Conservation (phyloP, 2,797 vertebrate species). For the Cossypha heuglini region DNA sequence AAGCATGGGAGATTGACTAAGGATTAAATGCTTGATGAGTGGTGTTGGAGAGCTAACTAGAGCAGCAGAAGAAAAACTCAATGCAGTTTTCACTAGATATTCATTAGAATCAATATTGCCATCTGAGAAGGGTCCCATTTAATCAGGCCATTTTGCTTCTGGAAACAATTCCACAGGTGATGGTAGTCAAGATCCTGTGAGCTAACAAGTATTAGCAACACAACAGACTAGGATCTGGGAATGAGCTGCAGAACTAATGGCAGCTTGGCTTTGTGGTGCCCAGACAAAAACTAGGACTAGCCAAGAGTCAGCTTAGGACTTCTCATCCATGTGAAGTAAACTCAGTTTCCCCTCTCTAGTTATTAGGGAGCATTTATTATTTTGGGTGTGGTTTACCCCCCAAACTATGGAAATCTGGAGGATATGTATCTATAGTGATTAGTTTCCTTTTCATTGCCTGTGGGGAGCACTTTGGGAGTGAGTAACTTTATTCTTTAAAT, state of each 20-base stretch:
- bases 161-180: background rate
- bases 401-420: background rate
- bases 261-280: background rate
- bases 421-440: background rate
- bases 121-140: background rate
- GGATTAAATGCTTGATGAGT: background rate
- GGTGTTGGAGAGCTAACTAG: background rate
- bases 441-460: background rate
- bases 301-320: background rate
- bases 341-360: background rate
- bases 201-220: background rate
- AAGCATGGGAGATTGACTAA: background rate
- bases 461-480: background rate
- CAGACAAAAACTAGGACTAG: background rate
- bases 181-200: background rate
- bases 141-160: background rate
- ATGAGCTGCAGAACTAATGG: background rate
- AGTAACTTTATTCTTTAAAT: background rate
- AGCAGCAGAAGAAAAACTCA: background rate
- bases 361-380: background rate
- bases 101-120: background rate
- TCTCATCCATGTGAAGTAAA: background rate
- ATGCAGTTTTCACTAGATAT: background rate
- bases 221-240: background rate
- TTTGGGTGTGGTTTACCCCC: background rate